Base-by-base conservation (phyloP, 2,888 invertebrate genomes). In the Dryomyza anilis region DNA sequence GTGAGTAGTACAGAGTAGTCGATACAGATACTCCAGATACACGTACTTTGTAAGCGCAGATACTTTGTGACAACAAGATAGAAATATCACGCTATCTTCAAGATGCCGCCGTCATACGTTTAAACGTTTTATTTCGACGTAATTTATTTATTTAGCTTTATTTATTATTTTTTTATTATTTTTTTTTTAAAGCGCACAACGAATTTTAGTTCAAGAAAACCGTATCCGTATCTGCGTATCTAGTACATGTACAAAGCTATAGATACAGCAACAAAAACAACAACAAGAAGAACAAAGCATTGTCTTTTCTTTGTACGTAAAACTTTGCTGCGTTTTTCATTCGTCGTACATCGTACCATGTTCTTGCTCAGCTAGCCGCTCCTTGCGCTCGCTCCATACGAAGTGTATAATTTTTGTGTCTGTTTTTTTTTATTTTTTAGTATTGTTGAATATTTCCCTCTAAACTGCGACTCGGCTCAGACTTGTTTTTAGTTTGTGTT, bases 281-380 rank as follows among this genome's bases (percentile, higher is more conserved):
- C 33, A 12, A 7, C 33, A 33, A 8, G 33, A 12, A 33, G 33
- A 33, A 7, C 33, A 12, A 33, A 33, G 8, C n/a, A 16, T 45
- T 58, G 45, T 39, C 39, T 58, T 58, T 45, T 25, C 16, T 46
- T 45, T 30, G 60, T 36, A 50, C 16, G n/a, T n/a, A 21, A 25
- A 27, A 52, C 39, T 30, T 61, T 39, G 61, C 27, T 61, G 61
- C 61, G 61, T 61, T 61, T 52, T 39, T 61, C 50, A 36, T 61
- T 61, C 27, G 39, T 39, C 27, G 61, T 50, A 52, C 36, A 46
- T 52, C 29, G 25, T 52, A 19, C 21, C 10, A 36, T 52, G 12
- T 61, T 39, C 29, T 50, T 61, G 59, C 50, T 60, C 48, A 23
- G 30, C 27, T 29, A 21, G 58, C 21, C 30, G 25, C 8, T 55